Evolutionary conservation across 2,888 invertebrate species (phyloP).

Genomic region (Apotomis betuletana): DNA sequence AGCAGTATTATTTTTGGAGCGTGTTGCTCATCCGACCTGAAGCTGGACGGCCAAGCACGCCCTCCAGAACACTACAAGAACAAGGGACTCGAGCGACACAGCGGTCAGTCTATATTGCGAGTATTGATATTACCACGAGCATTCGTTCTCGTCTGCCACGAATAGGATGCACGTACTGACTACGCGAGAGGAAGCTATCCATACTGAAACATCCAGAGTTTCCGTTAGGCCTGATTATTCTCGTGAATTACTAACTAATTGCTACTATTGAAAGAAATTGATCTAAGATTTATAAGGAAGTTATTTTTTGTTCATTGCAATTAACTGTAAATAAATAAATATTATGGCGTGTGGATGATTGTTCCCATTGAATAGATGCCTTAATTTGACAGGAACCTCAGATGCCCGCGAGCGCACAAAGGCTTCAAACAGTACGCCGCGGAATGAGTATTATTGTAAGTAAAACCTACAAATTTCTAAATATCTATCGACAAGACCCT

Average conservation of each 20-base stretch:
- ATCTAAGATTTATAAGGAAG: too few species aligned
- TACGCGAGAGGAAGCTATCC: too few species aligned
- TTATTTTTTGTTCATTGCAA: background rate
- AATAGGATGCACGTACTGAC: too few species aligned
- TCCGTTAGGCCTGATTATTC: too few species aligned
- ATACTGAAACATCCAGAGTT: too few species aligned
- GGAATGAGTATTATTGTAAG: slow-evolving; percentile 82
- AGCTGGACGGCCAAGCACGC: slow-evolving; percentile 69
- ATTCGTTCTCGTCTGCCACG: background rate
- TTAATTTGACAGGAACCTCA: slow-evolving; percentile 60
- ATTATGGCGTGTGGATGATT: background rate
- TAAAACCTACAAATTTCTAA: slow-evolving; percentile 45
- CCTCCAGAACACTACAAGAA: slow-evolving; percentile 87
- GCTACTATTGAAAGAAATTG: too few species aligned
- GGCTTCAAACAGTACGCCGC: slow-evolving; percentile 70
- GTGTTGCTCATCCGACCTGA: too few species aligned
- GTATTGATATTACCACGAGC: background rate
- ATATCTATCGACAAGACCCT: background rate
- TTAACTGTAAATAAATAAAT: background rate
- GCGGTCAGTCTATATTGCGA: slow-evolving; percentile 54
- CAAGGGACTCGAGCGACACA: slow-evolving; percentile 74
- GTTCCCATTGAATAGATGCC: slow-evolving; percentile 33
- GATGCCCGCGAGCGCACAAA: slow-evolving; percentile 72
- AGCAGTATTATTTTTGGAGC: too few species aligned
- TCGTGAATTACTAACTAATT: too few species aligned